These are phyloP conservation scores for Branchellion lobata DNA, from an alignment of 2,888 invertebrate genomes.

Conservation along the genomic window DNA sequence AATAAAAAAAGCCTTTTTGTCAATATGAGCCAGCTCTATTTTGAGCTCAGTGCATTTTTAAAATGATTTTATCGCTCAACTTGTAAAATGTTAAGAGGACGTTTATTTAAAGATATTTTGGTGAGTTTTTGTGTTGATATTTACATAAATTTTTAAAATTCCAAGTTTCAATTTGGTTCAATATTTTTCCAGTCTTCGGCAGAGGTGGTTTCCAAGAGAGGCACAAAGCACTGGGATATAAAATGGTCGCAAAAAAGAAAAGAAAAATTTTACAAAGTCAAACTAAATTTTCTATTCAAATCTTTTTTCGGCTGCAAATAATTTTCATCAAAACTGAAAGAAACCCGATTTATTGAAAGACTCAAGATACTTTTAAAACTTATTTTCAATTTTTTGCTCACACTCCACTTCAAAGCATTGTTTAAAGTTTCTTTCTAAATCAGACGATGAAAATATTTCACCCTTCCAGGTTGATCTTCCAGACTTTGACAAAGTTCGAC, in stretches of 20 bases:
- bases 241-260: constrained; percentile 11
- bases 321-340: too few species aligned
- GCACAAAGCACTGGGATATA: constrained; percentile 1
- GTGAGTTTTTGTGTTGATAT: neutral
- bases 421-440: too few species aligned
- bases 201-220: neutral
- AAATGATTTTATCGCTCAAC: neutral
- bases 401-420: too few species aligned
- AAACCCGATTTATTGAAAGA: too few species aligned
- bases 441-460: too few species aligned
- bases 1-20: neutral
- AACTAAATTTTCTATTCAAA: neutral
- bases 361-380: too few species aligned
- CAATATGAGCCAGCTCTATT: neutral
- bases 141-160: neutral
- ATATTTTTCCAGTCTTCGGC: neutral
- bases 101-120: neutral
- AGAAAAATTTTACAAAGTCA: constrained; percentile 4
- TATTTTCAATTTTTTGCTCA: too few species aligned
- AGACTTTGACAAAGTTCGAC: constrained; percentile 63
- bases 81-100: neutral
- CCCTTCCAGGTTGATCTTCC: constrained; percentile 70
- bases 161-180: too few species aligned
- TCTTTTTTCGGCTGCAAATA: too few species aligned
- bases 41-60: neutral